Base-by-base conservation (phyloP, 2,113 vertebrate species). In the Thomomys bottae region DNA sequence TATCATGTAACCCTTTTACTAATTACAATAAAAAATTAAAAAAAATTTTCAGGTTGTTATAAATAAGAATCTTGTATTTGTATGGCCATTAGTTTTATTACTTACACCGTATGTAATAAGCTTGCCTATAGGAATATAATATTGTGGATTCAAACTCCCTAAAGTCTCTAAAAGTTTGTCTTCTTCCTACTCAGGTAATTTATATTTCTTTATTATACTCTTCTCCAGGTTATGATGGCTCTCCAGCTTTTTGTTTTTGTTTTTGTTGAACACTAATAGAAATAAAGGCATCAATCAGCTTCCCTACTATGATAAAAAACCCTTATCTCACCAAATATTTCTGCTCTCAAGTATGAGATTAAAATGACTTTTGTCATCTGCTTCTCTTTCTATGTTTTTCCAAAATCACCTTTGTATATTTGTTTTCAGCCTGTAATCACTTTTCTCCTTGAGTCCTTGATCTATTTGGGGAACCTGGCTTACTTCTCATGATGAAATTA, bases 241-340 rank as follows among this genome's bases (percentile, higher is more conserved):
- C 38, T 72, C 30, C 38, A n/a, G n/a, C n/a, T n/a, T n/a, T n/a
- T n/a, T n/a, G n/a, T n/a, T n/a, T n/a, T 91, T 81, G 3, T 12
- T 93, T 75, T n/a, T 71, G 42, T 18, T 61, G 38, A 76, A 3
- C 10, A 72, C 67, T 84, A 5, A 9, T 66, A 54, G 45, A 88
- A 77, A 54, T n/a, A 8, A 54, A 24, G 18, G 49, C 7, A 75
- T 9, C 67, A 24, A 38, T 80, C 14, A 61, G 78, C 40, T 81
- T 94, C 24, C 7, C 49, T 17, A 80, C 4, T 79, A 59, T 90
- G 45, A 40, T 84, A 61, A 81, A 61, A 81, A 89, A 67, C 54
- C 40, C 24, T 32, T 32, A 30, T 21, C 12, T 67, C 61, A 54
- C 38, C 73, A 49, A 71, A 28, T 89, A 67, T 67, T 9, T 26